Percentiles rank a stretch among this genome's conserved stretches.
phyloP scores from a whole-genome alignment of 2,888 invertebrate species.

The Drosophila testacea region DNA sequence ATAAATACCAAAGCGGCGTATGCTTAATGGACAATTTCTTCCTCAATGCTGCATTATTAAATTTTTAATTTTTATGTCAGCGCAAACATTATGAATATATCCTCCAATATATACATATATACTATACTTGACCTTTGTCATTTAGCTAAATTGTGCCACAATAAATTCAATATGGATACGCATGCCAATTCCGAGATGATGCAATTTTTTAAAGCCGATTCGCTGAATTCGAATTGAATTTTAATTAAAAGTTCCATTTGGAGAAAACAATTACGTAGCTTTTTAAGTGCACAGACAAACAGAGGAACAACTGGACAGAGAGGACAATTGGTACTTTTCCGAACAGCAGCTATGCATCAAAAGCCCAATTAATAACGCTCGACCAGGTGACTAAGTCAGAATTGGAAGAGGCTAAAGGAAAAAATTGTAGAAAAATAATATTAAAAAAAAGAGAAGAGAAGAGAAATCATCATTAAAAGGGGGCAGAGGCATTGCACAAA shows the following conservation, averaged over 20 bases:
- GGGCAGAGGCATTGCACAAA: slow-evolving; percentile 55
- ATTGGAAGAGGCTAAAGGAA: slow-evolving; percentile 31
- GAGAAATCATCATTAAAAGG: slow-evolving; percentile 51
- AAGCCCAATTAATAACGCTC: slow-evolving; percentile 74
- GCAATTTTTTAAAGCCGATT: slow-evolving; percentile 20
- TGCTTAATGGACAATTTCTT: slow-evolving; percentile 40
- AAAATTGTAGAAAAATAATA: background rate
- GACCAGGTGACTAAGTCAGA: slow-evolving; percentile 63
- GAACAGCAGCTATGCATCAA: slow-evolving; percentile 55
- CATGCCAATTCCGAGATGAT: slow-evolving; percentile 10
- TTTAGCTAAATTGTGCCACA: background rate
- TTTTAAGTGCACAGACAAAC: slow-evolving; percentile 50
- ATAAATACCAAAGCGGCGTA: slow-evolving; percentile 56
- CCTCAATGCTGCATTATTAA: slow-evolving; percentile 44
- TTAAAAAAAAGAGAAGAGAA: slow-evolving; percentile 24
- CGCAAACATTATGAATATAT: slow-evolving; percentile 6
- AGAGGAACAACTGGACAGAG: slow-evolving; percentile 21
- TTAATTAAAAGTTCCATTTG: slow-evolving; percentile 73
- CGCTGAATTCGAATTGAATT: slow-evolving; percentile 40
- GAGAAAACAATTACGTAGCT: slow-evolving; percentile 54
- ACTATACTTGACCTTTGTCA: background rate
- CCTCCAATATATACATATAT: background rate
- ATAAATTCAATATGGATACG: background rate
- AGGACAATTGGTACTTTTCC: slow-evolving; percentile 57
- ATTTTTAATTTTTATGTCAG: slow-evolving; percentile 63